Base-by-base conservation (phyloP, 2,113 vertebrate genomes). In the Forbesichthys agassizii region DNA sequence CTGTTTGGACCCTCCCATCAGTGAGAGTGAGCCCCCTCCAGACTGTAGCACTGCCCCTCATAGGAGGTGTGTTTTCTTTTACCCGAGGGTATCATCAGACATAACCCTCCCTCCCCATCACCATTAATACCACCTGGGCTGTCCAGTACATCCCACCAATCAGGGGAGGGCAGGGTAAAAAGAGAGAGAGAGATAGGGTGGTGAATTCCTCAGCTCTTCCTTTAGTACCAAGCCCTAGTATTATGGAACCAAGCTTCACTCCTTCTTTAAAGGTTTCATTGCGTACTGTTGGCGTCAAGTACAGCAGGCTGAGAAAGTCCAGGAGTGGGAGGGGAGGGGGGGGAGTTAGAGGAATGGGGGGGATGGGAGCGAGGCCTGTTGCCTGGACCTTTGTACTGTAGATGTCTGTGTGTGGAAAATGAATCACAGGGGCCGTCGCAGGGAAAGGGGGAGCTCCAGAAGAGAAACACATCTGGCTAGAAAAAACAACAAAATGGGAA, bases 371-470 rank as follows among this genome's bases (percentile, higher is more conserved):
- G 66, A 52, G 36, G 12, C 56, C 16, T 47, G 13, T 60, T 51
- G 36, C 14, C 57, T 61, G 66, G 59, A 70, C 61, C 69, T 83
- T 72, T 84, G 68, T 84, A 86, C 70, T 84, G 68, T 84, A 86
- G 87, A 88, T 78, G 89, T 86, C 89, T 91, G 85, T 91, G 92
- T 27, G 36, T 42, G 36, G 91, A 91, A 92, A 92, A 91, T 92
- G 85, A 92, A 93, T 93, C 89, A 93, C 69, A 68, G 90, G 82
- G 89, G 88, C 90, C 90, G 66, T 74, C 73, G 68, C 68, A 52
- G 57, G 79, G 71, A 57, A 47, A 11, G 27, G 75, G 81, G 81
- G 76, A 69, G 70, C 82, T 76, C 61, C 73, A 88, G 71, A 86
- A 69, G 74, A 91, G 84, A 92, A 92, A 87, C 88, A 89, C 90